phyloP scores from a whole-genome alignment of 2,888 invertebrate species.

The Deilephila elpenor region DNA sequence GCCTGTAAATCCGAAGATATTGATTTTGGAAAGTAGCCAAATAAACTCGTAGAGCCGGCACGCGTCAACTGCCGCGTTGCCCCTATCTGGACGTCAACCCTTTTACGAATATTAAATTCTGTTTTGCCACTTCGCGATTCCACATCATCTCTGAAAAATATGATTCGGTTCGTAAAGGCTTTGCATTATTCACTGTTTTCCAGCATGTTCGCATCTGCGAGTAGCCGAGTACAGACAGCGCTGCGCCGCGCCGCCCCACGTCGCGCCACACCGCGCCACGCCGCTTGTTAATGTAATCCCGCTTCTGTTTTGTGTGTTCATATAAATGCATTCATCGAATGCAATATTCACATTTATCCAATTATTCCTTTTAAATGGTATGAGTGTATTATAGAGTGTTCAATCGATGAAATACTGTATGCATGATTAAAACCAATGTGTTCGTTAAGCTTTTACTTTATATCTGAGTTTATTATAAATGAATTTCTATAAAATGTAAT shows the following conservation, averaged over 20 bases:
- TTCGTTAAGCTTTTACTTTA: not conserved
- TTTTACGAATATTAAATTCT: conserved; percentile 85
- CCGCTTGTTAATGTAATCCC: conserved; percentile 22
- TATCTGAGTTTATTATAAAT: too few species aligned
- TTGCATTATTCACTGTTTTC: conserved; percentile 75
- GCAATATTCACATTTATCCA: conserved; percentile 26
- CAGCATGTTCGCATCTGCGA: conserved; percentile 46
- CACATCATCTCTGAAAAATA: conserved; percentile 76
- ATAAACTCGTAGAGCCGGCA: conserved; percentile 80
- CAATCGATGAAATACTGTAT: not conserved
- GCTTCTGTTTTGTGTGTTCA: conserved; percentile 16
- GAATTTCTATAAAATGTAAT: too few species aligned
- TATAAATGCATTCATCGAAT: conserved; percentile 20
- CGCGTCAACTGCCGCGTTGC: conserved; percentile 82
- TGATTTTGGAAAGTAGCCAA: conserved; percentile 84
- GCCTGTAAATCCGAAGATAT: conserved; percentile 80
- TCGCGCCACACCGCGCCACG: conserved; percentile 5
- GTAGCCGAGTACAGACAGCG: not conserved
- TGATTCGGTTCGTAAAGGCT: conserved; percentile 72
- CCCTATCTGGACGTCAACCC: conserved; percentile 81
- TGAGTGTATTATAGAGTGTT: conserved; percentile 1
- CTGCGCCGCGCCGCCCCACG: conserved; percentile 6
- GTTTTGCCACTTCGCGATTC: conserved; percentile 84
- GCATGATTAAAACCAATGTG: conserved; percentile 14
- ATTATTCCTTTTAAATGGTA: conserved; percentile 15